Conservation (phyloP, 2,113 vertebrate species). For the Dasyurus viverrinus region DNA sequence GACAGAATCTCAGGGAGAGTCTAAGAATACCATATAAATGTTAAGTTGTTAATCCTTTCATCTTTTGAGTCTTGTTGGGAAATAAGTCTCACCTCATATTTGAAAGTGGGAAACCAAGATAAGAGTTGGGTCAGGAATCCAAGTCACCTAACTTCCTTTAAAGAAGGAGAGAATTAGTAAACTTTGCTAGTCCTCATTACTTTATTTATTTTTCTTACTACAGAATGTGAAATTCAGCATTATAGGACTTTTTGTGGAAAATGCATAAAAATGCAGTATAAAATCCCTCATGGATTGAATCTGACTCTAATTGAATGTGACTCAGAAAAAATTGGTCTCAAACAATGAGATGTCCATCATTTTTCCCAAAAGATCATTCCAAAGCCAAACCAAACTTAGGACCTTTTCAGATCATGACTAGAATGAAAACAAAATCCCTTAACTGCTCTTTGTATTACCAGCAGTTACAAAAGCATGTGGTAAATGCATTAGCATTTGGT, state of each 20-base stretch:
- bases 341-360: neutral
- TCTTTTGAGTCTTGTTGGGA: neutral
- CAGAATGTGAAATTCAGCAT: neutral
- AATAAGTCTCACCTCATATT: neutral
- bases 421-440: neutral
- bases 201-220: neutral
- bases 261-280: neutral
- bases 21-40: neutral
- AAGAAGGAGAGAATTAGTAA: neutral
- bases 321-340: neutral
- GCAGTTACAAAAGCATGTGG: neutral
- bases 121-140: neutral
- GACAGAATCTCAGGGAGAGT: neutral
- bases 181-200: neutral
- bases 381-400: neutral
- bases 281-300: neutral
- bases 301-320: neutral
- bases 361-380: neutral
- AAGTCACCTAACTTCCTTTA: neutral
- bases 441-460: neutral
- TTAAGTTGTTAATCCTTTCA: neutral
- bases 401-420: neutral
- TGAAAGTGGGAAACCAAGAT: neutral
- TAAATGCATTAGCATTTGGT: neutral
- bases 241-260: neutral